Base-by-base conservation (phyloP, 2,888 invertebrate genomes). In the Drosophila rubida region DNA sequence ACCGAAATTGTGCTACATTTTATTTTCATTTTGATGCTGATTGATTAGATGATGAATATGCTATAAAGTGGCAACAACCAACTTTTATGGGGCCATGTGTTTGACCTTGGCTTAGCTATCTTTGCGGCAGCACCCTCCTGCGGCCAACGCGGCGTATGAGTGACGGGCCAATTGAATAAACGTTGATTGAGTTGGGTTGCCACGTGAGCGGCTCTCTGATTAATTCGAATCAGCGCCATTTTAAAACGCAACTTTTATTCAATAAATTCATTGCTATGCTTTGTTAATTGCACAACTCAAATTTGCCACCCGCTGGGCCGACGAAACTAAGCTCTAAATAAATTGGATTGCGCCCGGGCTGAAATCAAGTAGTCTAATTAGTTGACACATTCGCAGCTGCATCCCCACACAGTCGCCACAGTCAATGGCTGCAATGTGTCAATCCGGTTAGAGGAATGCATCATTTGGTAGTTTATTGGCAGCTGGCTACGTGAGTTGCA, bases 1-100 rank as follows among this genome's bases (percentile, higher is more conserved):
- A 37, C 14, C 35, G 35, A 60, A 72, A 62, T 62, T 67, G 45
- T 63, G 65, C 71, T 75, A 49, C 14, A 50, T 70, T 87, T 85
- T 73, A 84, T 70, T 69, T 60, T 41, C 59, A 73, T 77, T 80
- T 71, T 80, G 69, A 71, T 74, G 79, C 69, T 87, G 83, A 83
- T 76, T 86, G 86, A 83, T 83, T 70, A 75, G 59, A 69, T 69
- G 73, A 69, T 72, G 62, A 50, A 68, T 69, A 59, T 60, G 51
- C 63, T 51, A 39, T 49, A 61, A 50, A 64, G 45, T 35, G 48
- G n/a, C 32, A 49, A 42, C 42, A 35, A 16, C n/a, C 46, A 19
- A 44, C 49, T 44, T 54, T 54, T 39, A 55, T 27, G 1, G 44
- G 14, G 19, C 51, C 42, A 60, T 59, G 69, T 73, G 57, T 48